Base-by-base conservation (phyloP, 2,113 vertebrate genomes). In the Philantomba maxwellii region DNA sequence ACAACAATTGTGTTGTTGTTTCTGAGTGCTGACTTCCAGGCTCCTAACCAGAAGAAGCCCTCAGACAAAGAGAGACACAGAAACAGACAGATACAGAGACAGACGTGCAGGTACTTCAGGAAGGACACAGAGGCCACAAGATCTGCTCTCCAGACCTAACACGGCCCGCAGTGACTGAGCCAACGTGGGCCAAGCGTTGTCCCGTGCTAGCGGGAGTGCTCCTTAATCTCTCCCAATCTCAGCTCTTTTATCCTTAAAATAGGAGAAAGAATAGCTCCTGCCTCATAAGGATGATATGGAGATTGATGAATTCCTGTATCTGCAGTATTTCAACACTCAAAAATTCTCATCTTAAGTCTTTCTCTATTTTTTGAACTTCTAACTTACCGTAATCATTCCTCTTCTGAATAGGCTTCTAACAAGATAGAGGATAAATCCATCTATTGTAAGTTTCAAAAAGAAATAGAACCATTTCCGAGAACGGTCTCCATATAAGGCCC, bases 381-480 rank as follows among this genome's bases (percentile, higher is more conserved):
- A 75, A 26, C 23, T 43, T 75, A 75, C 23, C 3, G 0, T 75
- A 43, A 43, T 75, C 70, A 14, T 43, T 43, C 39, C 39, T 75
- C 70, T 43, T 75, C 70, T 75, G 70, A 75, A 43, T 43, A 43
- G 39, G 12, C 70, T 75, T 75, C 70, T 43, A 75, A 75, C 70
- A 75, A 75, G 70, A 43, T 75, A 75, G 39, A 75, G 23, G 12
- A 43, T 75, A 75, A 75, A 75, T 43, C 70, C 70, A 75, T 75
- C 70, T 75, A 43, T 75, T 75, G 70, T 49, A 77, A 55, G 70
- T 75, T 81, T 92, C 88, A 55, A 75, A 86, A 89, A 87, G 66
- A 91, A 95, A 87, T 36, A 55, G 57, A 87, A 80, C 77, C 57
- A 2, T 43, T 19, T 7, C 81, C 0, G 1, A 94, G 57, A 51